phyloP scores from a whole-genome alignment of 2,888 invertebrate genomes.

The Eustalomyia histrio region DNA sequence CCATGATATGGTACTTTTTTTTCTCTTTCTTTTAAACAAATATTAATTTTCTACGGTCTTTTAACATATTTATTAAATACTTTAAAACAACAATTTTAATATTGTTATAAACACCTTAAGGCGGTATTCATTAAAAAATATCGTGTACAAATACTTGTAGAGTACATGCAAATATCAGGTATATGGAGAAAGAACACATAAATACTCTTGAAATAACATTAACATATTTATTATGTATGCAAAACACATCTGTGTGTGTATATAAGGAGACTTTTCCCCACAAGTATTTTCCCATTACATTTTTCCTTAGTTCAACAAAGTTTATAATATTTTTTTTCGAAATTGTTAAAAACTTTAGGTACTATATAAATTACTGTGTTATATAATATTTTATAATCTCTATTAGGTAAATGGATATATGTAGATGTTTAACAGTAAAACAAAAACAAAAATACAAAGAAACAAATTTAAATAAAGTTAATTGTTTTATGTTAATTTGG shows the following conservation, averaged over 20 bases:
- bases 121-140: constrained; percentile 9
- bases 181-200: neutral
- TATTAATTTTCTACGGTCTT: neutral
- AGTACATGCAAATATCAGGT: neutral
- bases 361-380: neutral
- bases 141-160: constrained; percentile 3
- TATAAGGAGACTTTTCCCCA: constrained; percentile 21
- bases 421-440: neutral
- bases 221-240: constrained; percentile 52
- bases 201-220: constrained; percentile 15
- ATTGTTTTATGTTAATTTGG: neutral
- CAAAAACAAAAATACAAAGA: neutral
- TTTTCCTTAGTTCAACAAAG: neutral
- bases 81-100: constrained; percentile 19
- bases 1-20: no score
- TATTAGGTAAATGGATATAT: constrained; percentile 4
- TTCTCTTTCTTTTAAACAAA: no score
- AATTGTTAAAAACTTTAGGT: neutral
- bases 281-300: neutral
- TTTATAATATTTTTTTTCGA: neutral
- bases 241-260: constrained; percentile 50
- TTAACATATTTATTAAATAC: neutral
- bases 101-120: constrained; percentile 23
- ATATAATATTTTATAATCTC: neutral
- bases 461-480: neutral